Conservation (phyloP, 2,797 vertebrate species). For the Sylvia borin region DNA sequence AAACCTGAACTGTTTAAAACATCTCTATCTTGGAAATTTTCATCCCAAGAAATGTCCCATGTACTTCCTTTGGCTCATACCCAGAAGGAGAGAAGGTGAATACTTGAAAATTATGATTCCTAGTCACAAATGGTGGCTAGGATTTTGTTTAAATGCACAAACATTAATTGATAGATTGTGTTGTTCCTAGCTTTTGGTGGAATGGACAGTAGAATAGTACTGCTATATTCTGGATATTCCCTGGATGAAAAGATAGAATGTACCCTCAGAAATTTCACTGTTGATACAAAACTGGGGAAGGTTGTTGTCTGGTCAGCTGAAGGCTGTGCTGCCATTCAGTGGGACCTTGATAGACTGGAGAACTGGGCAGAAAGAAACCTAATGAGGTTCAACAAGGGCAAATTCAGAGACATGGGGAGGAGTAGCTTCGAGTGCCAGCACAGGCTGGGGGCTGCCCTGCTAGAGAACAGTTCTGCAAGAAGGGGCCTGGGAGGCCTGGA, state of each 20-base stretch:
- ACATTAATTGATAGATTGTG: not conserved
- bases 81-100: not conserved
- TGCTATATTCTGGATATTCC: not conserved
- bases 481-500: not conserved
- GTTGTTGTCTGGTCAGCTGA: not conserved
- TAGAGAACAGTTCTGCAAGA: not conserved
- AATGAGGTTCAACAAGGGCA: not conserved
- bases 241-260: not conserved
- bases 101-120: not conserved
- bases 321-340: not conserved
- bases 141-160: not conserved
- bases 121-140: not conserved
- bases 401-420: not conserved
- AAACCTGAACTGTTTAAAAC: not conserved
- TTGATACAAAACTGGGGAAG: not conserved
- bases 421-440: not conserved
- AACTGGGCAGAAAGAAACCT: not conserved
- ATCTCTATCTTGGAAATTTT: not conserved
- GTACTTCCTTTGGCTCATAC: not conserved
- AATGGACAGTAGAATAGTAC: not conserved
- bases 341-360: not conserved
- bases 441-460: not conserved
- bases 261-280: rapidly evolving
- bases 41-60: not conserved
- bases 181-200: not conserved